These are phyloP conservation scores for Hypomecis punctinalis DNA, from an alignment of 2,888 invertebrate species.

Conservation along the genomic window DNA sequence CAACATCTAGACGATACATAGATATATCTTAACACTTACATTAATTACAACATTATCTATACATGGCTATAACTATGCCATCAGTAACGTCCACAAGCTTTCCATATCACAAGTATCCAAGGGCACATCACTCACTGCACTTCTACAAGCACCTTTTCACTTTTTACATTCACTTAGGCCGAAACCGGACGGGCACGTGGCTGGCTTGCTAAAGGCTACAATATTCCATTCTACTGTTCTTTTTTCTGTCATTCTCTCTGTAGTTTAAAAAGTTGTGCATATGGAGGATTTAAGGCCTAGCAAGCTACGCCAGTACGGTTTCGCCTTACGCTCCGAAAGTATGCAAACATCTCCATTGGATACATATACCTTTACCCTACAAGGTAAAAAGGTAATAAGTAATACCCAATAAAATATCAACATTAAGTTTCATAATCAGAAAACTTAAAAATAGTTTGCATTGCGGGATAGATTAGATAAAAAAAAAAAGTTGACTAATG, in stretches of 20 bases:
- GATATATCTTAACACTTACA: slow-evolving; percentile 74
- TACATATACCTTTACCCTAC: not conserved
- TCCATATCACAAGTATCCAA: slow-evolving; percentile 73
- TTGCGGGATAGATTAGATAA: not conserved
- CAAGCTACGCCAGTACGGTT: not conserved
- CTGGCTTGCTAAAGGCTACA: not conserved
- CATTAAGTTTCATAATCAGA: not conserved
- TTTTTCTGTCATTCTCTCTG: too few species aligned
- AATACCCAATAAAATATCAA: not conserved
- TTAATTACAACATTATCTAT: slow-evolving; percentile 69
- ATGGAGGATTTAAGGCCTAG: too few species aligned
- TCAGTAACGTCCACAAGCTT: slow-evolving; percentile 58
- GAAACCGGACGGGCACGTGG: not conserved
- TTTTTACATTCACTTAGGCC: slow-evolving; percentile 18
- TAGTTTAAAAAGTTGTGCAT: too few species aligned
- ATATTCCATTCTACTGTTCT: too few species aligned
- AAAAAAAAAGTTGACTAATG: too few species aligned
- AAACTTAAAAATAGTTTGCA: slow-evolving; percentile 4
- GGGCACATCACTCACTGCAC: slow-evolving; percentile 66
- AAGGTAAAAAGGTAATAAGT: too few species aligned
- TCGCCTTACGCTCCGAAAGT: not conserved
- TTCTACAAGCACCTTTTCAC: slow-evolving; percentile 60
- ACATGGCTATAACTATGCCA: slow-evolving; percentile 64
- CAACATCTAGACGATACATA: slow-evolving; percentile 74
- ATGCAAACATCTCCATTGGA: not conserved